phyloP scores from a whole-genome alignment of 2,888 invertebrate genomes.

The Perithous albicinctus region DNA sequence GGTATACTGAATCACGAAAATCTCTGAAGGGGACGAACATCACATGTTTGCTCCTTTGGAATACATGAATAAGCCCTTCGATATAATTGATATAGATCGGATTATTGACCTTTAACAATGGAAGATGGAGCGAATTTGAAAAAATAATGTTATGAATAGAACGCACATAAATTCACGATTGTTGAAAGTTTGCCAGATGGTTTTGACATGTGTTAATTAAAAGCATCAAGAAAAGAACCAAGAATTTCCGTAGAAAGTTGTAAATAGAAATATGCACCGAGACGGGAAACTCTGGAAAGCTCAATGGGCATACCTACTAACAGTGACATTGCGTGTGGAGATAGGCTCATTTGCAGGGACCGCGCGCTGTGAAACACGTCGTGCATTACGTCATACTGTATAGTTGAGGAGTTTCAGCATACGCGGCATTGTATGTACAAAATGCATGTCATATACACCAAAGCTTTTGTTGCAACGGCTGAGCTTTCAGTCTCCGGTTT shows the following conservation, averaged over 20 bases:
- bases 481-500: not conserved
- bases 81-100: not conserved
- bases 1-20: not conserved
- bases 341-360: not conserved
- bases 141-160: no score
- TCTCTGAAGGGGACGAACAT: not conserved
- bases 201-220: not conserved
- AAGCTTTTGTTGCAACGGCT: not conserved
- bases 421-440: not conserved
- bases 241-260: constrained; percentile 8
- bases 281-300: not conserved
- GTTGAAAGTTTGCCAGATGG: not conserved
- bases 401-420: not conserved
- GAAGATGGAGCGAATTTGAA: no score
- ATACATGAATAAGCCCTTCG: not conserved
- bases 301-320: not conserved
- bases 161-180: no score
- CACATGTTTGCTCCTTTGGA: not conserved
- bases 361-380: not conserved
- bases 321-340: not conserved
- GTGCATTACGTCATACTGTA: not conserved
- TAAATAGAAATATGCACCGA: not conserved
- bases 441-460: not conserved
- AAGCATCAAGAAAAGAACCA: not conserved
- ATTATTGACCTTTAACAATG: no score